These are phyloP conservation scores for Miniopterus natalensis DNA, from an alignment of 2,113 vertebrate species.

Conservation along the genomic window DNA sequence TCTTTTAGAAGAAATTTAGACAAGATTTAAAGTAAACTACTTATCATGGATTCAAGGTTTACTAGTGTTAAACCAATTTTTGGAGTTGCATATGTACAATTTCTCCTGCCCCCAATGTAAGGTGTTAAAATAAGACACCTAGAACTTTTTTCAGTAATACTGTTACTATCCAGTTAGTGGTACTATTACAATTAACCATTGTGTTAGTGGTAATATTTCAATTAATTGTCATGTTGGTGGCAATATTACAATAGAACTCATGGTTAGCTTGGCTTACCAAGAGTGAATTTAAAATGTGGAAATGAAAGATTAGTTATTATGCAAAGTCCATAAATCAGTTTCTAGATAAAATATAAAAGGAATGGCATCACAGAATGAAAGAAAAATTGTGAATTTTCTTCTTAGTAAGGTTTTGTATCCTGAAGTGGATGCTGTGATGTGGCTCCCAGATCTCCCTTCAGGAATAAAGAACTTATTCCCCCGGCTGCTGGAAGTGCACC, in stretches of 20 bases:
- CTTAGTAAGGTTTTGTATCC: not conserved
- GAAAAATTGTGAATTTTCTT: conserved; percentile 34
- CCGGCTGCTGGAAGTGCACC: not conserved
- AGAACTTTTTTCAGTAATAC: not conserved
- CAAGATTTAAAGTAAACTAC: conserved; percentile 34
- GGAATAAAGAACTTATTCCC: not conserved
- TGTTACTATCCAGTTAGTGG: not conserved
- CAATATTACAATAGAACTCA: not conserved
- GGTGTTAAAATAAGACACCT: conserved; percentile 57
- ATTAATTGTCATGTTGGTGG: not conserved
- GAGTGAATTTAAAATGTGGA: conserved; percentile 26
- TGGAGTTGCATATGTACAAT: not conserved
- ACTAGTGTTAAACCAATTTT: conserved; percentile 45
- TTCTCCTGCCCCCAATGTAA: not conserved
- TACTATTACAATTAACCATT: not conserved
- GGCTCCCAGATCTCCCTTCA: not conserved
- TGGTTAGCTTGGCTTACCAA: not conserved
- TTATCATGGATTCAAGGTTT: not conserved
- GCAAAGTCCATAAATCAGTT: not conserved
- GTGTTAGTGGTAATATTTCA: not conserved
- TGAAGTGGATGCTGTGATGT: not conserved
- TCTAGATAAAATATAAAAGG: conserved; percentile 54
- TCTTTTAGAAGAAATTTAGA: conserved; percentile 50
- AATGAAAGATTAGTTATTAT: conserved; percentile 40
- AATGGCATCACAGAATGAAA: not conserved